Evolutionary conservation across 2,888 invertebrate genomes (phyloP).

Genomic region (Eurytoma adleriae): DNA sequence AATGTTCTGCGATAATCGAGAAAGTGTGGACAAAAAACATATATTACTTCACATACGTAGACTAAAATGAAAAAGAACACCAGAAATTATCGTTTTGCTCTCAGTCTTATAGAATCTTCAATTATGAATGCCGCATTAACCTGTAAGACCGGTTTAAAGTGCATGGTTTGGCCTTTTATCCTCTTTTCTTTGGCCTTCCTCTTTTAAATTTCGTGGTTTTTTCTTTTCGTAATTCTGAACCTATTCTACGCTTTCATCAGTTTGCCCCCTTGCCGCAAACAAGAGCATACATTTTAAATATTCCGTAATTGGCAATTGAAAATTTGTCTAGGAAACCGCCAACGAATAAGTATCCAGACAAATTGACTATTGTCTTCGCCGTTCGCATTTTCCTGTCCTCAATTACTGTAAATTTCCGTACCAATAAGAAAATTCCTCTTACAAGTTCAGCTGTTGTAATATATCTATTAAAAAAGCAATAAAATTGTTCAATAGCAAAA

Average conservation of each 20-base stretch:
- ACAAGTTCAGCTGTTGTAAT: no score
- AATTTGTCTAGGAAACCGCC: not conserved
- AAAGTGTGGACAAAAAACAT: no score
- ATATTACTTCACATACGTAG: no score
- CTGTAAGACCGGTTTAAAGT: slow-evolving; percentile 45
- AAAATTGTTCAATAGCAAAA: no score
- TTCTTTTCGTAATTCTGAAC: slow-evolving; percentile 12
- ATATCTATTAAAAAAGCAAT: no score
- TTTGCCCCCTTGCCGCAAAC: slow-evolving; percentile 12
- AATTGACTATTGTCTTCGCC: no score
- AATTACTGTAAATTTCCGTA: no score
- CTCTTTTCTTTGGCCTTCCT: slow-evolving; percentile 28
- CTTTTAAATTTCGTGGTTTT: not conserved
- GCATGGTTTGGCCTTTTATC: slow-evolving; percentile 38
- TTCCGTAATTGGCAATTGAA: not conserved
- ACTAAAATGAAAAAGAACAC: no score
- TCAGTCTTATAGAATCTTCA: slow-evolving; percentile 8
- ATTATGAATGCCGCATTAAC: slow-evolving; percentile 11
- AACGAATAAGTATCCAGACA: no score
- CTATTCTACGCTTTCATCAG: slow-evolving; percentile 25
- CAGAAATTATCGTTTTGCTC: not conserved
- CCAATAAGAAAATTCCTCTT: no score
- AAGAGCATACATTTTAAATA: slow-evolving; percentile 4
- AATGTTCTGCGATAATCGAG: no score
- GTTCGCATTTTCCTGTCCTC: no score